Conservation (phyloP, 1,140 invertebrate genomes). For the Aradophagus sp. region DNA sequence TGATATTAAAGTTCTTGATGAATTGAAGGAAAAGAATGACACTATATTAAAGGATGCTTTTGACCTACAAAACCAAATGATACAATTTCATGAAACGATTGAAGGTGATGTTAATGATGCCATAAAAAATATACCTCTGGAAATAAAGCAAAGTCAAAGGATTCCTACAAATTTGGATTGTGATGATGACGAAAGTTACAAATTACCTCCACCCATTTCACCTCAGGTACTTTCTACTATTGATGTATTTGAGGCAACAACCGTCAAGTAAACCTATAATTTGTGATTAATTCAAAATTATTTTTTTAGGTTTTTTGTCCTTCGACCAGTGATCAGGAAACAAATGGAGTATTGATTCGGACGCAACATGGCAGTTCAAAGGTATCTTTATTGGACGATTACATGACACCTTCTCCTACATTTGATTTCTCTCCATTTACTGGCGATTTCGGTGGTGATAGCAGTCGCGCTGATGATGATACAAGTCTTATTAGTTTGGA, state of each 20-base stretch:
- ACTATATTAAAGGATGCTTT: constrained; percentile 78
- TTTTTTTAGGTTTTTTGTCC: constrained; percentile 39
- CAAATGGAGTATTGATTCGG: constrained; percentile 41
- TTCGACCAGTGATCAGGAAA: constrained; percentile 50
- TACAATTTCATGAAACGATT: constrained; percentile 80
- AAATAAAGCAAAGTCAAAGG: constrained; percentile 80
- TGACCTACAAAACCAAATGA: constrained; percentile 80
- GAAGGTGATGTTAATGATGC: constrained; percentile 80
- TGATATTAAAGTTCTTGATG: constrained; percentile 81
- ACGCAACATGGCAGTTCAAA: constrained; percentile 59
- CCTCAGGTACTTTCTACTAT: constrained; percentile 64
- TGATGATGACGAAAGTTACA: constrained; percentile 74
- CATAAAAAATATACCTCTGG: constrained; percentile 81
- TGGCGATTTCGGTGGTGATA: constrained; percentile 66
- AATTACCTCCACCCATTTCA: constrained; percentile 70
- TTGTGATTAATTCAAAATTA: neutral
- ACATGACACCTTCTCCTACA: constrained; percentile 70
- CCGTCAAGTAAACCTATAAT: no score
- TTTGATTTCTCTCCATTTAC: constrained; percentile 71
- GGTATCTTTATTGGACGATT: constrained; percentile 66
- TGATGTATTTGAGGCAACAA: no score
- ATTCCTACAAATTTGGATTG: constrained; percentile 78
- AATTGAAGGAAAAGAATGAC: constrained; percentile 78
- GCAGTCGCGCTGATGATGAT: constrained; percentile 67
- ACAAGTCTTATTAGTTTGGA: constrained; percentile 77